Evolutionary conservation across 1,140 invertebrate species (phyloP).

Genomic region (Bactericera cockerelli): DNA sequence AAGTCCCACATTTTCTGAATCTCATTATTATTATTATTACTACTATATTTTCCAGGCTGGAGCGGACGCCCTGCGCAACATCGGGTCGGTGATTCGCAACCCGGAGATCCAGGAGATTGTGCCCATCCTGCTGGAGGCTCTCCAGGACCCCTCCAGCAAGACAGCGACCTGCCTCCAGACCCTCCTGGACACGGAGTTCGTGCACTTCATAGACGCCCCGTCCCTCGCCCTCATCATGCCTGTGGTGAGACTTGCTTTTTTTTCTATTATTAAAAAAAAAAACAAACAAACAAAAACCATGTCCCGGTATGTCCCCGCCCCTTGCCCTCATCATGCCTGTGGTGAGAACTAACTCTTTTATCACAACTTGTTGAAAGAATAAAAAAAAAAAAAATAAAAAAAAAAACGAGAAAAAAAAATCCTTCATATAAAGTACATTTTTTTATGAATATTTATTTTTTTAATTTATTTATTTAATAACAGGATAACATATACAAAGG

Average conservation of each 20-base stretch:
- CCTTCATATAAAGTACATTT: no score
- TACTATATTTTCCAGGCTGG: slow-evolving; percentile 50
- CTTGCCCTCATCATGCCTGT: slow-evolving; percentile 98
- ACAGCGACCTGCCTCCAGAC: slow-evolving; percentile 83
- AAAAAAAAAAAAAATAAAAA: no score
- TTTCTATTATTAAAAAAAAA: no score
- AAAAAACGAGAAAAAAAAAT: no score
- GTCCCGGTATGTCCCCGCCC: no score
- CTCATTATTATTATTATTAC: no score
- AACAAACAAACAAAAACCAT: no score
- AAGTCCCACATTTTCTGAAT: no score
- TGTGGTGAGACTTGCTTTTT: slow-evolving; percentile 38
- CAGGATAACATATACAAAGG: no score
- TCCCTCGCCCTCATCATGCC: slow-evolving; percentile 98
- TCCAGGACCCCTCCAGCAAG: slow-evolving; percentile 93
- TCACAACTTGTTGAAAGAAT: no score
- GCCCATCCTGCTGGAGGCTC: slow-evolving; percentile 73
- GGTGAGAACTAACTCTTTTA: slow-evolving; percentile 25
- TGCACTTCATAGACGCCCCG: slow-evolving; percentile 98
- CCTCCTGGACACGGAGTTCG: slow-evolving; percentile 91
- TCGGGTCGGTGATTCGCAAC: slow-evolving; percentile 95
- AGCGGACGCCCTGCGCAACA: slow-evolving; percentile 85
- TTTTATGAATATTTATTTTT: no score
- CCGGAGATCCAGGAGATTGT: slow-evolving; percentile 96
- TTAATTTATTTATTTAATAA: no score